phyloP scores from a whole-genome alignment of 2,888 invertebrate species.

The Stenotaenia linearis region DNA sequence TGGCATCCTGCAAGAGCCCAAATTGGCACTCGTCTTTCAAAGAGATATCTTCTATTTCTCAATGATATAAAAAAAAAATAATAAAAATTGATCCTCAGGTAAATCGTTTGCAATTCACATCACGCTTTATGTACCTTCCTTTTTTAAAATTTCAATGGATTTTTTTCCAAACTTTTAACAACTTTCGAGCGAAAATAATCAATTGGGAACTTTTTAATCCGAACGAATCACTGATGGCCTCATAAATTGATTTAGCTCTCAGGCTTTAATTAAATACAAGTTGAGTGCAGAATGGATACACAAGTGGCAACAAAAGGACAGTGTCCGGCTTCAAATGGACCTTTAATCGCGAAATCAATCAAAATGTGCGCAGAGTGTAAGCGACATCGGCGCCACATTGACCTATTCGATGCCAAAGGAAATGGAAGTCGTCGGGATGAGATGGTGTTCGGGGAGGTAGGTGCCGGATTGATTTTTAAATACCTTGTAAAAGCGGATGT shows the following conservation, averaged over 20 bases:
- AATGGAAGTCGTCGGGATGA: not conserved
- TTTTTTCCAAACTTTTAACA: not conserved
- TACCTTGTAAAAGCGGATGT: not conserved
- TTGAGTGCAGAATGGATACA: not conserved
- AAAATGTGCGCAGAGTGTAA: not conserved
- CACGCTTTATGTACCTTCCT: not conserved
- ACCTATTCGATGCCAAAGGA: not conserved
- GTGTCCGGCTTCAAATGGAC: constrained; percentile 7
- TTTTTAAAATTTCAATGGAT: not conserved
- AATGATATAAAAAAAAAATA: not conserved
- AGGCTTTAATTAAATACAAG: not conserved
- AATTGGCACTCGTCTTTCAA: constrained; percentile 5
- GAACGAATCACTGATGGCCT: not conserved
- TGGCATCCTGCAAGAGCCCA: not conserved
- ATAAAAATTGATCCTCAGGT: not conserved
- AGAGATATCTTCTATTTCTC: not conserved
- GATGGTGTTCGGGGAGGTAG: not conserved
- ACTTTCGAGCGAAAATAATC: not conserved
- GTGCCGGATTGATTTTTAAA: not conserved
- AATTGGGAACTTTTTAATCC: not conserved
- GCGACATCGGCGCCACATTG: constrained; percentile 1
- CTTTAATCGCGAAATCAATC: constrained; percentile 20
- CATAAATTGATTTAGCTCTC: not conserved
- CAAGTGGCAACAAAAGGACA: not conserved
- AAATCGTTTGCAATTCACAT: not conserved